Percentiles rank a stretch among this genome's conserved stretches.
Conservation (phyloP, 1,140 invertebrate species). For the Charaxes varanes region DNA sequence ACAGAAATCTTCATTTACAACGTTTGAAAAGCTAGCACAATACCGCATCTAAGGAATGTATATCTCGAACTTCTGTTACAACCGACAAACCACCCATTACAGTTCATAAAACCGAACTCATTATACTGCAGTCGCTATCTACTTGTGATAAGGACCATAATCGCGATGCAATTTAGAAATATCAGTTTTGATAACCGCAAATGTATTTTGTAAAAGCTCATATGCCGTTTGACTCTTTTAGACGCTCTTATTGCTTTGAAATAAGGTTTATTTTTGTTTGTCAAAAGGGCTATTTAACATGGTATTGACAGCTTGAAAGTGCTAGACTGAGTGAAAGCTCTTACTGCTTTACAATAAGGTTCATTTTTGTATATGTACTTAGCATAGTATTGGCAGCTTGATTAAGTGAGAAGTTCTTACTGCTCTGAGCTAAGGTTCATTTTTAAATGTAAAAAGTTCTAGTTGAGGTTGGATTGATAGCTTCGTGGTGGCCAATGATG, state of each 20-base stretch:
- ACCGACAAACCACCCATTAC: slow-evolving; percentile 2
- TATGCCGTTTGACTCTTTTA: slow-evolving; percentile 16
- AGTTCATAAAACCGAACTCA: slow-evolving; percentile 10
- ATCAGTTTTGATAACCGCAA: slow-evolving; percentile 27
- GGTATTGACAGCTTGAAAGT: slow-evolving; percentile 41
- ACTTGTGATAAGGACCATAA: slow-evolving; percentile 10
- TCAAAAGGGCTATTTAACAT: slow-evolving; percentile 13
- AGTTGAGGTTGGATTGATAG: slow-evolving; percentile 22
- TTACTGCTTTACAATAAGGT: slow-evolving; percentile 21
- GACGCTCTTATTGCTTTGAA: slow-evolving; percentile 14
- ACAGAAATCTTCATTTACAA: slow-evolving; percentile 29
- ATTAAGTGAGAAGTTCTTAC: slow-evolving; percentile 20
- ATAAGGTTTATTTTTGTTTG: slow-evolving; percentile 25
- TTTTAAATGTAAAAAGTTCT: slow-evolving; percentile 19
- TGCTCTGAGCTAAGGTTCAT: slow-evolving; percentile 14
- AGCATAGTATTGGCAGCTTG: too few relatives aligned
- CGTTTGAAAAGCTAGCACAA: slow-evolving; percentile 45
- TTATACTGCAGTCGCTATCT: slow-evolving; percentile 13
- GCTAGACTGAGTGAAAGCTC: too few relatives aligned
- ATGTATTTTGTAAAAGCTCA: slow-evolving; percentile 18
- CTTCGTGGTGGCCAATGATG: slow-evolving; percentile 60
- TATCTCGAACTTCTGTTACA: slow-evolving; percentile 51
- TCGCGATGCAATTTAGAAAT: slow-evolving; percentile 1
- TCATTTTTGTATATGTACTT: slow-evolving; percentile 21
- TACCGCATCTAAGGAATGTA: slow-evolving; percentile 56